Percentiles rank a stretch among this genome's conserved stretches.
phyloP scores from a whole-genome alignment of 2,888 invertebrate species.

The Athalia rosae region DNA sequence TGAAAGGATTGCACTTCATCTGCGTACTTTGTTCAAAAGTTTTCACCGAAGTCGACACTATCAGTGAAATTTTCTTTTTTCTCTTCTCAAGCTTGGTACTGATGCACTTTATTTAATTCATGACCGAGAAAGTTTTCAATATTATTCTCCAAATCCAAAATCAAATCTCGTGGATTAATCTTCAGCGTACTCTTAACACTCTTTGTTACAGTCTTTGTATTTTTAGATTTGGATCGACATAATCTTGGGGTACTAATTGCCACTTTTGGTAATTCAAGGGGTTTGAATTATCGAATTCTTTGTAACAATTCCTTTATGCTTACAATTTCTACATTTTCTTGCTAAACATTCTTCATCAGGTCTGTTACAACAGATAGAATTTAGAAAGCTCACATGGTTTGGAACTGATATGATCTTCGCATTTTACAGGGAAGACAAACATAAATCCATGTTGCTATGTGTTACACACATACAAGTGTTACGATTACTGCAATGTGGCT shows the following conservation, averaged over 20 bases:
- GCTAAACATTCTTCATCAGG: not conserved
- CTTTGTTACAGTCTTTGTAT: not conserved
- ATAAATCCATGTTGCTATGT: no score
- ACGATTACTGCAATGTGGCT: no score
- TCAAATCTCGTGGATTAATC: not conserved
- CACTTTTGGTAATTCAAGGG: not conserved
- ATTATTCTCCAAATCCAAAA: slow-evolving; percentile 41
- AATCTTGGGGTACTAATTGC: not conserved
- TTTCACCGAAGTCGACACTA: slow-evolving; percentile 48
- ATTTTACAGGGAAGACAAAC: no score
- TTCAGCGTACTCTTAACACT: not conserved
- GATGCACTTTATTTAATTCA: slow-evolving; percentile 48
- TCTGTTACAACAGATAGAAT: slow-evolving; percentile 13
- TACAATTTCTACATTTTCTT: not conserved
- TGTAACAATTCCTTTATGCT: not conserved
- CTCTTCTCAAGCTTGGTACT: slow-evolving; percentile 47
- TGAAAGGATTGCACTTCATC: slow-evolving; percentile 67
- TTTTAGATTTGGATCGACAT: not conserved
- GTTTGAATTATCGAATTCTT: slow-evolving; percentile 4
- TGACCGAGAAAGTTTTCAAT: slow-evolving; percentile 45
- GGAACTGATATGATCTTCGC: no score
- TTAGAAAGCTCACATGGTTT: no score
- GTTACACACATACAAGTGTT: no score
- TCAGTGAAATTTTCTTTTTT: slow-evolving; percentile 48
- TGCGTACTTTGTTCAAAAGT: slow-evolving; percentile 63